Conservation (phyloP, 2,797 vertebrate genomes). For the Ptychobarbus kaznakovi region DNA sequence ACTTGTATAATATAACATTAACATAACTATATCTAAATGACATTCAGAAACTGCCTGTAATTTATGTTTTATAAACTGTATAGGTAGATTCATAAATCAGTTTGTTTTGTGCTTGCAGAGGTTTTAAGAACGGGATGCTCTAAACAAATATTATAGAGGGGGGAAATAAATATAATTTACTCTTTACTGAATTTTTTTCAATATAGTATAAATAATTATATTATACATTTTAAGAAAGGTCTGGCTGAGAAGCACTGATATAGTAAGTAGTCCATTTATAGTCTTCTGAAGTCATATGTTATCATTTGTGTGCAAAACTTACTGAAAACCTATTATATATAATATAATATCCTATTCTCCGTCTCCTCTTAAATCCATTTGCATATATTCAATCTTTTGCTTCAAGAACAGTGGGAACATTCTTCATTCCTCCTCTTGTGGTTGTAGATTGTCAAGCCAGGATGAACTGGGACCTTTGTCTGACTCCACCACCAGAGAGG, state of each 20-base stretch:
- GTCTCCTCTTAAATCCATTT: too few species aligned
- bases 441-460: too few species aligned
- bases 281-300: too few species aligned
- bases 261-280: too few species aligned
- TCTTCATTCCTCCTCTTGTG: too few species aligned
- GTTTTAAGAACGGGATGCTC: background rate
- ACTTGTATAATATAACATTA: background rate
- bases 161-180: background rate
- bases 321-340: too few species aligned
- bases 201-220: background rate
- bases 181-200: background rate
- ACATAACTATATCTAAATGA: background rate
- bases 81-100: background rate
- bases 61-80: background rate
- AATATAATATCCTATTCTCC: too few species aligned
- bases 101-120: background rate
- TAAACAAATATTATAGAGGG: background rate
- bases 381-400: too few species aligned
- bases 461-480: too few species aligned
- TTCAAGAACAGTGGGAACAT: too few species aligned
- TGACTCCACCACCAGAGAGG: too few species aligned
- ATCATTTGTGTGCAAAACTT: too few species aligned
- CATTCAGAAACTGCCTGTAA: background rate
- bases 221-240: background rate
- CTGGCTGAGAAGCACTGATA: background rate